phyloP scores from a whole-genome alignment of 2,113 vertebrate genomes.

The Camelus dromedarius region DNA sequence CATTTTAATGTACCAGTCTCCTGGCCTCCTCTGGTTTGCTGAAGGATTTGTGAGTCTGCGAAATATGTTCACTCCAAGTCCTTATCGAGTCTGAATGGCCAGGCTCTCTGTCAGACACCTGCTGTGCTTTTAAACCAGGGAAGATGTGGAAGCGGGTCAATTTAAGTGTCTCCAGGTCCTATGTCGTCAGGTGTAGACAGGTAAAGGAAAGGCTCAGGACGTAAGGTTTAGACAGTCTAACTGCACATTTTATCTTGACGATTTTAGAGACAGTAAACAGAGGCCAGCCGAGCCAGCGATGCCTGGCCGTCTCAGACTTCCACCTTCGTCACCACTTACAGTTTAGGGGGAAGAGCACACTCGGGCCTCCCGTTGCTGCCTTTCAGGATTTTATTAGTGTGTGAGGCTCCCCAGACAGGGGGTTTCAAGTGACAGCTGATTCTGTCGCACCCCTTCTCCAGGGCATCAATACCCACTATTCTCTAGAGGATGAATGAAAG shows the following conservation, averaged over 20 bases:
- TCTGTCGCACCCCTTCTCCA: constrained; percentile 39
- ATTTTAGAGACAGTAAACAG: not conserved
- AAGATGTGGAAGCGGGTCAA: not conserved
- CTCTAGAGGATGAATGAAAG: constrained; percentile 60
- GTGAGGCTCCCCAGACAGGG: constrained; percentile 51
- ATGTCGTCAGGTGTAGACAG: rapidly evolving
- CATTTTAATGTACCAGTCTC: not conserved
- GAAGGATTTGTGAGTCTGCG: not conserved
- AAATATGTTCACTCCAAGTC: not conserved
- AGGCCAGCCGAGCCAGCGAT: not conserved
- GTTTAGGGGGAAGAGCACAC: not conserved
- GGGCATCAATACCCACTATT: constrained; percentile 3
- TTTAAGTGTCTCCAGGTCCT: not conserved
- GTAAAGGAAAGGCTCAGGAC: rapidly evolving
- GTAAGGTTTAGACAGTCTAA: too few relatives aligned
- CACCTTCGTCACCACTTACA: not conserved
- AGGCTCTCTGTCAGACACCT: not conserved
- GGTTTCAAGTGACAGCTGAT: constrained; percentile 72
- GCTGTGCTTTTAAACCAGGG: not conserved
- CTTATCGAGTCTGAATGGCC: not conserved
- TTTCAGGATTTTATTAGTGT: constrained; percentile 67
- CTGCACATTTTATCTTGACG: not conserved
- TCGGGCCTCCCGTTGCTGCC: not conserved
- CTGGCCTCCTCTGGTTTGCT: not conserved
- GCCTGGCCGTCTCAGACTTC: not conserved